Evolutionary conservation across 1,140 invertebrate genomes (phyloP).

Genomic region (Nylanderia fulva): DNA sequence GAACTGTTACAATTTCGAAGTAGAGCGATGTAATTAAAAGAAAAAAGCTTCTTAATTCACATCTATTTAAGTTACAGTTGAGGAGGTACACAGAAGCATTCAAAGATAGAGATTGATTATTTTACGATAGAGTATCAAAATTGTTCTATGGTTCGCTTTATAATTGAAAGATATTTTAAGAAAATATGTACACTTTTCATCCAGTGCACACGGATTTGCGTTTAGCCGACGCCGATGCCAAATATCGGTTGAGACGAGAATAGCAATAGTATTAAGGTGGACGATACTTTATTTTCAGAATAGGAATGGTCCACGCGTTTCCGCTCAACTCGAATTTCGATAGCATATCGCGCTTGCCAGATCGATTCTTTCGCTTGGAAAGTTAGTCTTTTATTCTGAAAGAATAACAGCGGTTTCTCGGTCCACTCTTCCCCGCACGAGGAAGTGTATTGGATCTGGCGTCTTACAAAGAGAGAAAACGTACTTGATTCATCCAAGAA

Average conservation of each 20-base stretch:
- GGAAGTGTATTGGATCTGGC: conserved; percentile 27
- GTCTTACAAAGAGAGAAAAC: conserved; percentile 3
- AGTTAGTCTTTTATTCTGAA: conserved; percentile 57
- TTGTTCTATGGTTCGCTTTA: background rate
- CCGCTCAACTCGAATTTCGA: conserved; percentile 43
- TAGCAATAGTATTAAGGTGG: background rate
- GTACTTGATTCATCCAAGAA: conserved; percentile 28
- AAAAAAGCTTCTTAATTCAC: background rate
- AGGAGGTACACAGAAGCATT: too few species aligned
- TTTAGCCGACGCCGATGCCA: background rate
- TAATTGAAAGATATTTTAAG: background rate
- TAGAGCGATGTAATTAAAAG: background rate
- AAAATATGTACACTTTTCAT: conserved; percentile 2
- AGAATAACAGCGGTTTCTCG: conserved; percentile 59
- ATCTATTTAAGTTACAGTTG: too few species aligned
- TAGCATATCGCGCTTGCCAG: conserved; percentile 25
- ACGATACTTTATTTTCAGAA: conserved; percentile 55
- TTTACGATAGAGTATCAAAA: background rate
- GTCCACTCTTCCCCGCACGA: background rate
- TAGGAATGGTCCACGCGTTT: background rate
- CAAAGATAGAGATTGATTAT: too few species aligned
- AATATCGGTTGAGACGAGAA: conserved; percentile 4
- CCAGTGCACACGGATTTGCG: background rate
- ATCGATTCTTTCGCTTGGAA: conserved; percentile 61
- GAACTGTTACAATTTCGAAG: background rate